A percentile compares a stretch with the other conserved stretches of the same genome.
Conservation (phyloP, 1,140 invertebrate species). For the Panulirus ornatus region DNA sequence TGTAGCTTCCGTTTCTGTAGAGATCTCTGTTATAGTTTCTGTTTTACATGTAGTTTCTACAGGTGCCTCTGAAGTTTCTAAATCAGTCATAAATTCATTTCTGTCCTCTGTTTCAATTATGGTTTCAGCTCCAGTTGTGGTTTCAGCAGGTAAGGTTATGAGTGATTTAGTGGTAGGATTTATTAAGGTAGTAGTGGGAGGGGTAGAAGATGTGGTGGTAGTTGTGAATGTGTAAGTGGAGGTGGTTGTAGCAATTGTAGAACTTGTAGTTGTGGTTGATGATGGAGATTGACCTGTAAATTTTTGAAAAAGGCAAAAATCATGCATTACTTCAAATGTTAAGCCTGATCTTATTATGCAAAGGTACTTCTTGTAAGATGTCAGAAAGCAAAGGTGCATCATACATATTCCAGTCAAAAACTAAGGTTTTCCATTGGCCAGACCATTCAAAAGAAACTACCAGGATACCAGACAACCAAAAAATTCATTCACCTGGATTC, state of each 20-base stretch:
- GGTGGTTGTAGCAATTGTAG: conserved; percentile 2
- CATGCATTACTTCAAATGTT: not conserved
- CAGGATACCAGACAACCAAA: no score
- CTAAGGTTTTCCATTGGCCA: no score
- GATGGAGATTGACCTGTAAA: conserved; percentile 28
- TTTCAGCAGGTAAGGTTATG: not conserved
- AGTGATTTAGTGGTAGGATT: not conserved
- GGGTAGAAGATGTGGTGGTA: not conserved
- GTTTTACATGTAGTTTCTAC: not conserved
- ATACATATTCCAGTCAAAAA: no score
- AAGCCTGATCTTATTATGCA: not conserved
- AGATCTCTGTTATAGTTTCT: not conserved
- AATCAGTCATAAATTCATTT: no score
- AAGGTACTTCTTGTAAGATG: not conserved
- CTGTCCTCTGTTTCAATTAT: not conserved
- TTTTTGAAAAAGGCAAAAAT: not conserved
- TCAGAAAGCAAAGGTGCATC: no score
- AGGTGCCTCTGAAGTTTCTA: not conserved
- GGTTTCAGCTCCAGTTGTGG: conserved; percentile 7
- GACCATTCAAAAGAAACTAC: no score
- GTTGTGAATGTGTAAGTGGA: not conserved
- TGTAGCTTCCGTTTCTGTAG: not conserved
- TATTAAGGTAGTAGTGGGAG: not conserved
- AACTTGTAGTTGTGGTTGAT: conserved; percentile 9
- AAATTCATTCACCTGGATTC: no score